phyloP scores from a whole-genome alignment of 2,113 vertebrate species.

The Neolamprologus ventralis region DNA sequence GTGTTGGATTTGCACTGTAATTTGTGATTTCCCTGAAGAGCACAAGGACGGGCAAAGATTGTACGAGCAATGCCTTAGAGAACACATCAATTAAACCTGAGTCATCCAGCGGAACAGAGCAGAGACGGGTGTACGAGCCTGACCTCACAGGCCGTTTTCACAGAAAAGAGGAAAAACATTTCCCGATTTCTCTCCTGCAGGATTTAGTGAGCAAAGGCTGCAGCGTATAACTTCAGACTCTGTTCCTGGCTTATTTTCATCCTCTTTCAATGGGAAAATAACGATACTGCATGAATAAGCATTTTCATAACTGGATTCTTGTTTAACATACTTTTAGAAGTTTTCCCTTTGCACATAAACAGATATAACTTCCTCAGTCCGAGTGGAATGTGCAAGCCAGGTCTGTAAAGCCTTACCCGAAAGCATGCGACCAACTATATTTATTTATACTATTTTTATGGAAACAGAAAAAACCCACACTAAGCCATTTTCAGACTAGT shows the following conservation, averaged over 20 bases:
- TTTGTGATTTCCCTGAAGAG: constrained; percentile 70
- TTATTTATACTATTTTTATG: constrained; percentile 56
- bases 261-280: constrained; percentile 14
- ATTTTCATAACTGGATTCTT: constrained; percentile 44
- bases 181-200: neutral
- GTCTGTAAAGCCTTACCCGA: constrained; percentile 65
- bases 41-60: constrained; percentile 68
- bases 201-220: constrained; percentile 16
- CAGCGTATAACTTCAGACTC: constrained; percentile 5
- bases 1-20: constrained; percentile 66
- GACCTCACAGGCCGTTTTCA: constrained; percentile 9
- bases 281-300: constrained; percentile 51
- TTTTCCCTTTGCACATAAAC: constrained; percentile 51
- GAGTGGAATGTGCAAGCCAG: constrained; percentile 55
- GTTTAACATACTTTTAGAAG: constrained; percentile 14
- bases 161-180: neutral
- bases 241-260: constrained; percentile 36
- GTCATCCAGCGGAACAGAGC: constrained; percentile 53
- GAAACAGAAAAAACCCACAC: constrained; percentile 7
- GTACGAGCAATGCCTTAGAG: constrained; percentile 73
- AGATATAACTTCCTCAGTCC: constrained; percentile 33
- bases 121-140: neutral
- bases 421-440: constrained; percentile 57
- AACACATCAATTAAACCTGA: constrained; percentile 63
- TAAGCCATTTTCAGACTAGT: constrained; percentile 54